Evolutionary conservation across 2,888 invertebrate species (phyloP), one percentile per base, ranked within the genome.

Genomic region (Capitulum mitella): DNA sequence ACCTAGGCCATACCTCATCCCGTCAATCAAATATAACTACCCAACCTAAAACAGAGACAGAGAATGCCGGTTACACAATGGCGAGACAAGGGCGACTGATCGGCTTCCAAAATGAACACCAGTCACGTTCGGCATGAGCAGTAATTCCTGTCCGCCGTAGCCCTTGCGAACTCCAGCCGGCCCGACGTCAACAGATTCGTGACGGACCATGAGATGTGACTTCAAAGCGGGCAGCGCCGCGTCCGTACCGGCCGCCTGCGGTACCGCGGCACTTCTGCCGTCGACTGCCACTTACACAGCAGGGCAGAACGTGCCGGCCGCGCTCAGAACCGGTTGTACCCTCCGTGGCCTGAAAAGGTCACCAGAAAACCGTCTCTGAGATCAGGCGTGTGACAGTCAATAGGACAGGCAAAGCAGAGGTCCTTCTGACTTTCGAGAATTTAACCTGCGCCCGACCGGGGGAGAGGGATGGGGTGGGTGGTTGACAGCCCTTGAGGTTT

Each of bases 251-350:
- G 48, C 48, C 19, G 48, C 14, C 48, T 19, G 19, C 2, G 19
- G 48, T 14, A 48, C 48, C 48, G 48, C 48, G 16, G 48, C 48
- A 19, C 19, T 19, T 48, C 19, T 48, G 48, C 48, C 48, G 12
- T 26, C 51, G 51, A 26, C 16, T 6, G 51, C 51, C 26, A 26
- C 51, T 26, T 26, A 26, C 26, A 6, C 51, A 26, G 26, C 51
- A 5, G 22, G 26, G 51, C 19, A 1, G 3, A 22, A 6, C 22
- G 51, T 51, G 51, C 22, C 26, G 51, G 19, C 51, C 2, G 26
- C 26, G 51, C 64, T 64, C 64, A 64, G 64, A 34, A 64, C 16
- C 64, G 64, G 64, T 64, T 64, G 64, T 64, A 64, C 14, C 64
- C 64, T n/a, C 64, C 64, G 16, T 34, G 34, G 34, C 64, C 64